Evolutionary conservation across 2,888 invertebrate genomes (phyloP), one percentile per base, ranked within the genome.

Genomic region (Luffia ferchaultella): DNA sequence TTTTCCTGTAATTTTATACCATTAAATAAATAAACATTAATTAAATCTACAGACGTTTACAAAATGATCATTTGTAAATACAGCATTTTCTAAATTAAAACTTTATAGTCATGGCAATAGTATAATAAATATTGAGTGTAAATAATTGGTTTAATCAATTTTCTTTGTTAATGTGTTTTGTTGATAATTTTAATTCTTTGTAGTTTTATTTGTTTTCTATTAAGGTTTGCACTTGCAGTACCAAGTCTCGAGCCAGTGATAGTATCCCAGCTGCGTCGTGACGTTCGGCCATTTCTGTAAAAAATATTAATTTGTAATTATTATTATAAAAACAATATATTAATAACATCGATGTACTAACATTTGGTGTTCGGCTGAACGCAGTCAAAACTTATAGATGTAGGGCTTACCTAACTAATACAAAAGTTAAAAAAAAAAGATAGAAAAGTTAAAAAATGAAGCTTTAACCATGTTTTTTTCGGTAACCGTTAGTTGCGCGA

Each of bases 221-320:
- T 54, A 97, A 85, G 61, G 93, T 92, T 79, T 97, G 97, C 57
- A 97, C 87, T 79, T 95, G 93, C 53, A 92, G 84, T 7, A 97
- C 95, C 55, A 97, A 85, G 62, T 94, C 94, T 60, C 97, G 86
- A 0, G 97, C 93, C 55, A 96, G 84, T 56, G 90, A 88, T 52
- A 98, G 75, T 41, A 97, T 91, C 1, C 92, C 89, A 57, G 89
- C 87, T 2, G 93, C 93, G 68, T 97, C 92, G 73, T 98, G 97
- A 55, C 94, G 87, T 70, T 98, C 97, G 0, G 97, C 97, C 97
- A 97, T 97, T 89, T 97, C 97, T 97, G 85, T 53, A 86, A 87
- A 58, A 18, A 16, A 52, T 42, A n/a, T 2, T 42, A 30, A 3
- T 15, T 44, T 40, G 43, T 18, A 17, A 18, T 9, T 17, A 46